A percentile compares a stretch with the other conserved stretches of the same genome.
Evolutionary conservation across 2,797 vertebrate species (phyloP).

Genomic region (Eurystomus glaucurus): DNA sequence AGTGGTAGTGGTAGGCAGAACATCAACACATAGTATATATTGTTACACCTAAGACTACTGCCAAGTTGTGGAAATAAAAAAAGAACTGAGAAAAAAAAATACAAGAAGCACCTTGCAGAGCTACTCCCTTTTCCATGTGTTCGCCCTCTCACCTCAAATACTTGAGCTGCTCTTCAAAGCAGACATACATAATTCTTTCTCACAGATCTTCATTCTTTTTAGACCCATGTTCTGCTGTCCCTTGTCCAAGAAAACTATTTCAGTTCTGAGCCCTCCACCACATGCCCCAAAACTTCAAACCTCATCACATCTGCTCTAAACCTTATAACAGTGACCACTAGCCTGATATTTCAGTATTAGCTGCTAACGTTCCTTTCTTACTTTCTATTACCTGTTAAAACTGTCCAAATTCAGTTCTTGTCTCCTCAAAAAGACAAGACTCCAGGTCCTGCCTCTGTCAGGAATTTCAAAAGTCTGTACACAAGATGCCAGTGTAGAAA

Average conservation of each 20-base stretch:
- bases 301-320: neutral
- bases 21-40: neutral
- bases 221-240: neutral
- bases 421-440: neutral
- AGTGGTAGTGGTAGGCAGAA: neutral
- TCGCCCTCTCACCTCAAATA: neutral
- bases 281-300: neutral
- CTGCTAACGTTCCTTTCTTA: neutral
- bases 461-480: neutral
- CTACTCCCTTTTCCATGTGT: neutral
- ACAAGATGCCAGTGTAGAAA: neutral
- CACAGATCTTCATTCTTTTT: neutral
- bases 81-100: neutral
- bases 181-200: neutral
- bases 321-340: neutral
- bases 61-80: neutral
- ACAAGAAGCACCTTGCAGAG: neutral
- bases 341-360: neutral
- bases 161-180: neutral
- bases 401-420: neutral
- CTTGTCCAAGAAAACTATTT: neutral
- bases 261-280: neutral
- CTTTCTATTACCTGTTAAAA: neutral
- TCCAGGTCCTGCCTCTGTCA: neutral
- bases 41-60: neutral